phyloP scores from a whole-genome alignment of 2,888 invertebrate genomes.

The Lacanobia wlatinum region DNA sequence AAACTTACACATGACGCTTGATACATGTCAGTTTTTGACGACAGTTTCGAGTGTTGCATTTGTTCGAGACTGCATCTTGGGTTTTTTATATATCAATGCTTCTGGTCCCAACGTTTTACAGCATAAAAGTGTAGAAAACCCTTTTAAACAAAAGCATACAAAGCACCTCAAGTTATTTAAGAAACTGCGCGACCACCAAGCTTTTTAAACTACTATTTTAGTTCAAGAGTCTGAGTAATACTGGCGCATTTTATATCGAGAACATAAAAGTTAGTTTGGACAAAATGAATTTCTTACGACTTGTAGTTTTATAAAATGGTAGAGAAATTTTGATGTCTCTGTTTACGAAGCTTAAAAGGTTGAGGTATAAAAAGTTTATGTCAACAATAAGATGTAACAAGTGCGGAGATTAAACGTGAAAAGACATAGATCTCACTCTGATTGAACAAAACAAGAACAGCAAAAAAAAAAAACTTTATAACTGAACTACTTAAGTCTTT shows the following conservation, averaged over 20 bases:
- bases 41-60: no score
- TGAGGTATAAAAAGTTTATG: constrained; percentile 34
- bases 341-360: constrained; percentile 53
- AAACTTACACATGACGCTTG: no score
- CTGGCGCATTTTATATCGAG: constrained; percentile 54
- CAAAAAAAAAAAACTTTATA: no score
- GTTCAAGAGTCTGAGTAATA: constrained; percentile 56
- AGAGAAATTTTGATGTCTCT: constrained; percentile 35
- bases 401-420: constrained; percentile 14
- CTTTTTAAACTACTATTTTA: constrained; percentile 58
- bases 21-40: no score
- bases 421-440: neutral
- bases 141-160: constrained; percentile 54
- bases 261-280: constrained; percentile 49
- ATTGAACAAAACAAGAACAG: neutral
- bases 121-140: constrained; percentile 18
- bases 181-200: constrained; percentile 59
- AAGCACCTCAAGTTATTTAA: constrained; percentile 61
- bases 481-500: no score
- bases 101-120: neutral
- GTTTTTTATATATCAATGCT: no score
- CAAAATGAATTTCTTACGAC: constrained; percentile 51
- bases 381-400: constrained; percentile 25
- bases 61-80: no score
- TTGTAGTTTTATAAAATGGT: constrained; percentile 45